Evolutionary conservation across 1,140 invertebrate genomes (phyloP).

Genomic region (Holotrichia oblita): DNA sequence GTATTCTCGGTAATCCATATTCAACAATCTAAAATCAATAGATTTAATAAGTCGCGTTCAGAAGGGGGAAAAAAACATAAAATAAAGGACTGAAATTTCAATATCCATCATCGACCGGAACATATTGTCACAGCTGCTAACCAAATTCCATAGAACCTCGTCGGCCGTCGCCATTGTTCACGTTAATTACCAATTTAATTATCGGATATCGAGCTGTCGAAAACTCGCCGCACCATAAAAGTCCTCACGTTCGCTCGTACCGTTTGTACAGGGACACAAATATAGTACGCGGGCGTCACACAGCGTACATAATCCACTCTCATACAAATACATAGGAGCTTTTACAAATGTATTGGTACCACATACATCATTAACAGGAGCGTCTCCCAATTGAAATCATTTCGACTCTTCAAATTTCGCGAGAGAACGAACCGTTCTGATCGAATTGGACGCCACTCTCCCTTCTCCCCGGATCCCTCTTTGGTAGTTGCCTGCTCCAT

Average conservation of each 20-base stretch:
- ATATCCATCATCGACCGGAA: slow-evolving; percentile 10
- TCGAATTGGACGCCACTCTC: background rate
- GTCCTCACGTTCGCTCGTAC: background rate
- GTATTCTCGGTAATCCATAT: background rate
- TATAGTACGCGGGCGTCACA: background rate
- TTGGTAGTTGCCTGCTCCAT: background rate
- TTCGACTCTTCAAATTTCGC: slow-evolving; percentile 10
- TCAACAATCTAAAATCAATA: background rate
- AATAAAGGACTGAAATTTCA: background rate
- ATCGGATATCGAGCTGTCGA: slow-evolving; percentile 28
- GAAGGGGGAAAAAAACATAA: background rate
- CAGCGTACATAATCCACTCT: background rate
- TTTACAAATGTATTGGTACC: background rate
- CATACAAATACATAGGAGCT: background rate
- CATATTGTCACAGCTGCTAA: slow-evolving; percentile 20
- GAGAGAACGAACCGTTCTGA: slow-evolving; percentile 4
- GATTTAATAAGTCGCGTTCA: background rate
- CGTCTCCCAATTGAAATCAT: slow-evolving; percentile 12
- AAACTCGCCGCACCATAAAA: slow-evolving; percentile 11
- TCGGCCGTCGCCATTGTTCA: slow-evolving; percentile 21
- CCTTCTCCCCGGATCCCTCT: background rate
- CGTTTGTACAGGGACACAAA: slow-evolving; percentile 1
- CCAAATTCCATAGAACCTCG: slow-evolving; percentile 11
- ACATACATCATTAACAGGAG: slow-evolving; percentile 1
- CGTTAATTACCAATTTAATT: slow-evolving; percentile 35